These are phyloP conservation scores for Falco punctatus DNA, from an alignment of 2,113 vertebrate species.

Conservation along the genomic window DNA sequence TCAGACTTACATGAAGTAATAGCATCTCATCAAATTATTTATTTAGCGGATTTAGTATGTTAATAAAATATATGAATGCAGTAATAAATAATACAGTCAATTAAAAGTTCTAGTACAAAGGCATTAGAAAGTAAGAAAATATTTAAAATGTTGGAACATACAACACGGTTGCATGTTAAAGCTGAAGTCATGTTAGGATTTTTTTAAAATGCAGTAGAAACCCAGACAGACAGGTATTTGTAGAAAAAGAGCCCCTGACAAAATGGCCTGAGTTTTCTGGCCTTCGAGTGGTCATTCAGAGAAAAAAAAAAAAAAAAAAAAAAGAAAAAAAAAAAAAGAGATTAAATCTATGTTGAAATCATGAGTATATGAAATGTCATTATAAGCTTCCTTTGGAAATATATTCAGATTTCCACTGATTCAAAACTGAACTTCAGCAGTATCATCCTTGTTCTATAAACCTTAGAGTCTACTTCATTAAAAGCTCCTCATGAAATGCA, in stretches of 20 bases:
- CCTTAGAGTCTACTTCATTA: neutral
- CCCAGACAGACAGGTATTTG: neutral
- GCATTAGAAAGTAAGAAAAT: neutral
- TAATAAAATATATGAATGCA: neutral
- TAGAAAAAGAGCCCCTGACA: neutral
- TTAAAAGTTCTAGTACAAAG: neutral
- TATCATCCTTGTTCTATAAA: neutral
- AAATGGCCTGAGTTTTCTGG: neutral
- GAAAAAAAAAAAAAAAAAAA: too few relatives aligned
- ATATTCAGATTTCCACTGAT: neutral
- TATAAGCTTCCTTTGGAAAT: neutral
- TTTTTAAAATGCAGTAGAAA: neutral
- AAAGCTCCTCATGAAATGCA: neutral
- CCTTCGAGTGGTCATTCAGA: neutral
- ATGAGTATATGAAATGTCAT: neutral
- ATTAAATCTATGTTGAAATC: neutral
- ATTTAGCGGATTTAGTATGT: neutral
- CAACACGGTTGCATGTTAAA: neutral
- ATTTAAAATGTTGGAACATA: neutral
- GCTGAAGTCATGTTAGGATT: neutral
- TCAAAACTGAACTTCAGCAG: neutral
- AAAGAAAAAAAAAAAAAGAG: neutral
- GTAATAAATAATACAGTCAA: neutral
- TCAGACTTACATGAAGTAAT: neutral
- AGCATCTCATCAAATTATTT: neutral